Conservation (phyloP, 2,888 invertebrate species). For the Nymphalis c-album region DNA sequence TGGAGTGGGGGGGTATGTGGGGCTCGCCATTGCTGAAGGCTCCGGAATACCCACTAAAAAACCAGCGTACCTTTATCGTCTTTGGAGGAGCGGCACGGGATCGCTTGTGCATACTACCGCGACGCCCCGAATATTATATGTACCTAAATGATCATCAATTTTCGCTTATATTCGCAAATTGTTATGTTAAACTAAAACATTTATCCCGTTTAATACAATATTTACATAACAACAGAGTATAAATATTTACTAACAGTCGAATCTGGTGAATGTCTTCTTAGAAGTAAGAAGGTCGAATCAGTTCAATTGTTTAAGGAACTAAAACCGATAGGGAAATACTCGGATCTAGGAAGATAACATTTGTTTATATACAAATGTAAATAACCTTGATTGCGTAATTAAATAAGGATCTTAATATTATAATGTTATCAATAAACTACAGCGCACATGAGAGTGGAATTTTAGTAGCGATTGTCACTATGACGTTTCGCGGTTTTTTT, state of each 20-base stretch:
- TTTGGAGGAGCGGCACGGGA: too few species aligned
- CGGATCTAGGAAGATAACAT: conserved; percentile 22
- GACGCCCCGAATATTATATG: too few species aligned
- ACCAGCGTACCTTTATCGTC: too few species aligned
- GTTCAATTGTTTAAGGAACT: conserved; percentile 23
- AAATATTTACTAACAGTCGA: conserved; percentile 18
- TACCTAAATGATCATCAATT: background rate
- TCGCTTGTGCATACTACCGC: too few species aligned
- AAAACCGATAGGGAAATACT: conserved; percentile 21
- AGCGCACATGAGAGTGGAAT: background rate
- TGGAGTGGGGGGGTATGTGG: too few species aligned
- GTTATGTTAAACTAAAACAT: background rate
- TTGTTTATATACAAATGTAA: conserved; percentile 7
- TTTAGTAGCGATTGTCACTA: too few species aligned
- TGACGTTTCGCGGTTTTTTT: too few species aligned
- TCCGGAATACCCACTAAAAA: too few species aligned
- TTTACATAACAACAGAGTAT: conserved; percentile 11
- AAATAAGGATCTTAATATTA: background rate
- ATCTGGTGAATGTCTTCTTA: conserved; percentile 32
- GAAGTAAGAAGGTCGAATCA: conserved; percentile 30
- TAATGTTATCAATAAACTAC: background rate
- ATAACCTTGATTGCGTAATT: conserved; percentile 4
- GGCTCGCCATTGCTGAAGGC: too few species aligned
- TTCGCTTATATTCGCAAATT: too few species aligned
- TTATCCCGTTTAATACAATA: background rate